Conservation (phyloP, 2,797 vertebrate species). For the Gallinago stenura region DNA sequence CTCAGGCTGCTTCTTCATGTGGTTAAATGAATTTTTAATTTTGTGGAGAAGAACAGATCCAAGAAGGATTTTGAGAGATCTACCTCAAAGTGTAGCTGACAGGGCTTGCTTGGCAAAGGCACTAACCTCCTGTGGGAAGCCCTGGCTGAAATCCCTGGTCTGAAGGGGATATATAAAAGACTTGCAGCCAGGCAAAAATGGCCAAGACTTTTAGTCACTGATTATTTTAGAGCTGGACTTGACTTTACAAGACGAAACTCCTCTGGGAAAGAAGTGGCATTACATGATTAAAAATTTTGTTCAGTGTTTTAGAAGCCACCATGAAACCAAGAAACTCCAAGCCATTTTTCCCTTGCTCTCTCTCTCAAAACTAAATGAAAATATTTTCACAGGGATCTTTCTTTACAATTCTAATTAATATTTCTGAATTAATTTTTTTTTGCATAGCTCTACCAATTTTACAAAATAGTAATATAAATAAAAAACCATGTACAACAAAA, state of each 20-base stretch:
- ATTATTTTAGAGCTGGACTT: neutral
- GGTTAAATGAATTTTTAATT: slow-evolving; percentile 28
- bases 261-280: neutral
- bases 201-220: neutral
- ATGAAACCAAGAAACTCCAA: neutral
- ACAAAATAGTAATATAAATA: neutral
- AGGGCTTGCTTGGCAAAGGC: neutral
- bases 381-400: neutral
- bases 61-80: neutral
- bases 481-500: neutral
- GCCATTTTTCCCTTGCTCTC: neutral
- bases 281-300: neutral
- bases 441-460: neutral
- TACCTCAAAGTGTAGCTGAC: neutral
- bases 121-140: neutral
- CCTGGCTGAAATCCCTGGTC: neutral
- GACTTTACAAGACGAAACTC: neutral
- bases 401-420: neutral
- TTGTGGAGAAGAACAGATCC: neutral
- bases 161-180: neutral
- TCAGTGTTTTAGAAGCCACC: neutral
- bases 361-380: neutral
- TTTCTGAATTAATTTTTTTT: neutral
- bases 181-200: neutral
- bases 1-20: neutral